Conservation (phyloP, 2,797 vertebrate species). For the Leptodactylus fallax region DNA sequence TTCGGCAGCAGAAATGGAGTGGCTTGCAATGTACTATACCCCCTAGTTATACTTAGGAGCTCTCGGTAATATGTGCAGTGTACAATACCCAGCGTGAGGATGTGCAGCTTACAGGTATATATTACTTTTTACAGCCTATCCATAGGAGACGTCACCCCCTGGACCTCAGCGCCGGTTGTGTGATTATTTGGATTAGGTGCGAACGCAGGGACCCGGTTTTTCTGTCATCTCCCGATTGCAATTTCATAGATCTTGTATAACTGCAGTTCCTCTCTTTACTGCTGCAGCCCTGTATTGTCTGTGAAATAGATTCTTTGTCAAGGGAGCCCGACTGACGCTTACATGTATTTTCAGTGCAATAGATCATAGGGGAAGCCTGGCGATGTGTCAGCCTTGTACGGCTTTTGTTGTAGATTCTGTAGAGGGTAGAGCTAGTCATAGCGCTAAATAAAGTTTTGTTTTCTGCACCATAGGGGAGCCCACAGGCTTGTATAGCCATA, state of each 20-base stretch:
- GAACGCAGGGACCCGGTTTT: neutral
- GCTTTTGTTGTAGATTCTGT: constrained; percentile 30
- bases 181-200: neutral
- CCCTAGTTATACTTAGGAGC: neutral
- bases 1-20: too few relatives aligned
- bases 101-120: neutral
- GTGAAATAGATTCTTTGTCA: constrained; percentile 41
- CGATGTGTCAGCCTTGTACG: neutral
- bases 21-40: too few relatives aligned
- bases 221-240: neutral
- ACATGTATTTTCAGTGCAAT: constrained; percentile 38
- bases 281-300: constrained; percentile 27
- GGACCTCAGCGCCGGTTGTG: neutral
- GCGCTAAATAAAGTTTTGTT: constrained; percentile 44
- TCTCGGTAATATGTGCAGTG: neutral
- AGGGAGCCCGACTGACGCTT: constrained; percentile 21
- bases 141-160: neutral
- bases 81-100: neutral
- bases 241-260: constrained; percentile 21
- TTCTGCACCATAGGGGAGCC: constrained; percentile 16
- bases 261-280: neutral
- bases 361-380: constrained; percentile 22
- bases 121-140: neutral
- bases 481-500: constrained; percentile 18
- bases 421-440: neutral